These are phyloP conservation scores for Parochlus steinenii DNA, from an alignment of 2,888 invertebrate genomes.

Conservation along the genomic window DNA sequence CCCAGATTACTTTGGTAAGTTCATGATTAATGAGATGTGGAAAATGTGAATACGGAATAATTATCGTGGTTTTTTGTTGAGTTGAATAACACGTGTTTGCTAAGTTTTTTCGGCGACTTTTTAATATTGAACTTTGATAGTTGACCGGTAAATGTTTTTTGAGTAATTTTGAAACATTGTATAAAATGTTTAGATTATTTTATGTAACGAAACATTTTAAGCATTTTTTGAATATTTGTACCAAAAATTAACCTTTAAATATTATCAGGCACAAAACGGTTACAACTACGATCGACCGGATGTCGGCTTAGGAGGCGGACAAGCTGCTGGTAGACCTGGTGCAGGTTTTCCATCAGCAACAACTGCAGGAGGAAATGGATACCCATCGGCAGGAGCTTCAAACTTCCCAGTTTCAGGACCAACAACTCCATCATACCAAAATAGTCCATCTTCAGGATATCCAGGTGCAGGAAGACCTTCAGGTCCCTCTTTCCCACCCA, in stretches of 20 bases:
- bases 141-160: too few species aligned
- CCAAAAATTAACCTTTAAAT: neutral
- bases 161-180: too few species aligned
- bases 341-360: conserved; percentile 13
- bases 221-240: neutral
- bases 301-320: conserved; percentile 33
- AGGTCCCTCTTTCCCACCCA: conserved; percentile 17
- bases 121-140: too few species aligned
- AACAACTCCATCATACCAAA: conserved; percentile 17
- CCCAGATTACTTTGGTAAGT: conserved; percentile 7
- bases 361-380: conserved; percentile 14
- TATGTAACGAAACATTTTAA: too few species aligned
- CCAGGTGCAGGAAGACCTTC: conserved; percentile 19
- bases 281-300: conserved; percentile 59
- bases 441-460: conserved; percentile 17
- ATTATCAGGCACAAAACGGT: conserved; percentile 46
- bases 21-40: too few species aligned
- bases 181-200: too few species aligned
- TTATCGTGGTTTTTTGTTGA: too few species aligned
- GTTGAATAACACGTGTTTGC: too few species aligned
- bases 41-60: too few species aligned
- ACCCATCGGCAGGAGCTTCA: conserved; percentile 15
- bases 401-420: too few species aligned
- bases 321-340: conserved; percentile 21
- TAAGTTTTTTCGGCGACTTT: too few species aligned